Evolutionary conservation across 1,140 invertebrate species (phyloP).

Genomic region (Heliconius congener): DNA sequence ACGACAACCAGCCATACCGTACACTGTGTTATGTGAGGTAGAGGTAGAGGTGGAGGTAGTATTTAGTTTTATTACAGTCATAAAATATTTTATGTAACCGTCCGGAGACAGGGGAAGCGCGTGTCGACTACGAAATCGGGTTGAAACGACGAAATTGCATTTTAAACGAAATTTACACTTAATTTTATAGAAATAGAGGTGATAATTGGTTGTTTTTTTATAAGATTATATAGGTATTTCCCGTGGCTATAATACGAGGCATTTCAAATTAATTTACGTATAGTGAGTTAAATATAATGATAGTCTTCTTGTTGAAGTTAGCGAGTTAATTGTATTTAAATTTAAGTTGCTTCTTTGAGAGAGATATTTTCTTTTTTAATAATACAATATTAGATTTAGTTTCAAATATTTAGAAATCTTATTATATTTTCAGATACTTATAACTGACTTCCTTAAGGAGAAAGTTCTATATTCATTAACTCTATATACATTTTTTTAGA

Average conservation of each 20-base stretch:
- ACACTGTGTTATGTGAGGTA: constrained; percentile 36
- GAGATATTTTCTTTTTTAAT: not conserved
- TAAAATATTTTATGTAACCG: constrained; percentile 61
- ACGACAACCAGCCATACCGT: constrained; percentile 24
- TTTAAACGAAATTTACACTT: constrained; percentile 34
- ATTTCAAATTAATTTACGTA: constrained; percentile 39
- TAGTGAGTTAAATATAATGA: constrained; percentile 8
- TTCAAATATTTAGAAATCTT: too few species aligned
- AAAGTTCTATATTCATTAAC: too few species aligned
- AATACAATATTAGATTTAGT: too few species aligned
- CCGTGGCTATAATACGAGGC: constrained; percentile 36
- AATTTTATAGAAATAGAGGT: not conserved
- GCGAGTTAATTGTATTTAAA: not conserved
- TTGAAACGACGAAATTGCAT: constrained; percentile 33
- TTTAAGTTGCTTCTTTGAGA: not conserved
- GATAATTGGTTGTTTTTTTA: constrained; percentile 17
- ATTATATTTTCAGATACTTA: too few species aligned
- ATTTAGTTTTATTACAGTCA: constrained; percentile 58
- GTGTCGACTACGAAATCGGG: constrained; percentile 52
- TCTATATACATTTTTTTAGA: too few species aligned
- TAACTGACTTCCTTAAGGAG: too few species aligned
- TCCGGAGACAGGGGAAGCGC: constrained; percentile 50
- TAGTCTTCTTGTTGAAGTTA: constrained; percentile 12
- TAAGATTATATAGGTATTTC: constrained; percentile 24
- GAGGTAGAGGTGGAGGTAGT: constrained; percentile 25